Evolutionary conservation across 2,888 invertebrate genomes (phyloP), one percentile per base, ranked within the genome.

Genomic region (Scaptomyza cyrtandrae): DNA sequence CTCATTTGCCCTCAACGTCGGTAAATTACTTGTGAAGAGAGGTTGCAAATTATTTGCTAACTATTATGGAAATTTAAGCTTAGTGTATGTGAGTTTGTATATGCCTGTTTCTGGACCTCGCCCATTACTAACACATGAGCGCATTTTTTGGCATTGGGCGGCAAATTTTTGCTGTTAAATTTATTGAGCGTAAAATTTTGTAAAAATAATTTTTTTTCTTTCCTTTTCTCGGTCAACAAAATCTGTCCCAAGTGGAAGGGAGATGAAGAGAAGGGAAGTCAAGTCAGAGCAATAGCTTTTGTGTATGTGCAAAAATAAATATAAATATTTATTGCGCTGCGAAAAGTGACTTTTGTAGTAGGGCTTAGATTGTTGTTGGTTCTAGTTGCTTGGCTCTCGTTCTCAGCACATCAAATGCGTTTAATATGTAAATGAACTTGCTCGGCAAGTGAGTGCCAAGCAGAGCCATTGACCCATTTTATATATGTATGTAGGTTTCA

Each of bases 111-210:
- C 4, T 66, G 24, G 27, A 46, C 52, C 41, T 44, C 19, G 55
- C 43, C 62, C 33, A 88, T 85, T 85, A 88, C 78, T 71, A 72
- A 86, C 86, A 86, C 88, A 86, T 86, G 88, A 88, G 66, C 67
- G 86, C 73, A 54, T 72, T 75, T 80, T 80, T 78, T 67, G 84
- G 41, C 72, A 66, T 58, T 78, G 68, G 63, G 70, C 75, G 71
- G 59, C 64, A 61, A 67, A 67, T 71, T 67, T 73, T 70, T 77
- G 65, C 58, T 77, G 60, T 59, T 70, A 69, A 88, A 76, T 88
- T 85, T 88, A 88, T 85, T 88, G 85, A 80, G 88, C 85, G 88
- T 83, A 84, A 85, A 88, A 85, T 85, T 73, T 78, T 86, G 78
- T 80, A 60, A 50, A 70, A 67, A 70, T 83, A 67, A 70, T 83